Conservation (phyloP, 2,797 vertebrate species). For the Chelidonichthys spinosus region DNA sequence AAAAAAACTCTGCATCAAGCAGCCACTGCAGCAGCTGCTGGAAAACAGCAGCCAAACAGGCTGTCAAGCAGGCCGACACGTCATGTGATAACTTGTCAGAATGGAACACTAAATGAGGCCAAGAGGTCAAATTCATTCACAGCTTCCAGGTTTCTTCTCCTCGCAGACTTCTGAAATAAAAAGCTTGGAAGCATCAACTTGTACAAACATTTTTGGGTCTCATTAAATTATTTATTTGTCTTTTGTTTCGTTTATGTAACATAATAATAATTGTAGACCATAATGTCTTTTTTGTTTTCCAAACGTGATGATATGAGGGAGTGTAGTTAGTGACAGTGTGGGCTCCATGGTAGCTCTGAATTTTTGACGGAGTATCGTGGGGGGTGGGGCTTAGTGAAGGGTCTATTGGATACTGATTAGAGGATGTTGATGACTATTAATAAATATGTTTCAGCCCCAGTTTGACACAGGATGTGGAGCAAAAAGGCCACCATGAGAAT, state of each 20-base stretch:
- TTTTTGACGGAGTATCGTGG: too few relatives aligned
- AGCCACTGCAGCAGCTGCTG: constrained; percentile 24
- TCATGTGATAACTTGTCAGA: constrained; percentile 26
- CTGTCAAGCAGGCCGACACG: constrained; percentile 23
- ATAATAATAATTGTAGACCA: too few relatives aligned
- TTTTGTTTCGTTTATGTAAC: not conserved
- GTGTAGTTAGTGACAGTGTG: too few relatives aligned
- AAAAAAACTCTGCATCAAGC: constrained; percentile 18
- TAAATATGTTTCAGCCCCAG: too few relatives aligned
- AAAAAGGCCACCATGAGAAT: too few relatives aligned
- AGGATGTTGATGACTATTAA: too few relatives aligned
- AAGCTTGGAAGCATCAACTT: not conserved
- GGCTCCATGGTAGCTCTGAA: too few relatives aligned
- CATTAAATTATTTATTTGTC: not conserved
- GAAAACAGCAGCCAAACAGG: constrained; percentile 18
- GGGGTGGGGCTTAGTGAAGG: too few relatives aligned
- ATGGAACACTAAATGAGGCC: constrained; percentile 8
- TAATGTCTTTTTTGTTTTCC: too few relatives aligned
- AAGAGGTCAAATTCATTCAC: constrained; percentile 15
- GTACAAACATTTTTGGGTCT: not conserved
- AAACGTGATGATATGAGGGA: too few relatives aligned
- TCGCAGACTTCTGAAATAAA: not conserved
- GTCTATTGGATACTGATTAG: too few relatives aligned
- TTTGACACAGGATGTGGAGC: too few relatives aligned
- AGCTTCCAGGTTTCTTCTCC: not conserved